Evolutionary conservation across 2,888 invertebrate genomes (phyloP).

Genomic region (Rotaria sp.): DNA sequence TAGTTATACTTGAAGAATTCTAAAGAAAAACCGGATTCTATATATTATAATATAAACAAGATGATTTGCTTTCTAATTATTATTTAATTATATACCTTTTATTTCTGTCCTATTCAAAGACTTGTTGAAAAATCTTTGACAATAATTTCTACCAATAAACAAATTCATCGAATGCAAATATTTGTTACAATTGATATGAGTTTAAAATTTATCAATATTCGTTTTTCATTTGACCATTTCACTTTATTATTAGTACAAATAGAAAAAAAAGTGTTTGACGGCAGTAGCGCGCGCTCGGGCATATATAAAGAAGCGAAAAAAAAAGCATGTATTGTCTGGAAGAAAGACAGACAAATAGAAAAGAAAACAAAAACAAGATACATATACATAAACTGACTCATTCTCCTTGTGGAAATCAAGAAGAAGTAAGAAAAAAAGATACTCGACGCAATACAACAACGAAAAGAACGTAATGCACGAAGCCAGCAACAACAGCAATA

Average conservation of each 20-base stretch:
- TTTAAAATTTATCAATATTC: not conserved
- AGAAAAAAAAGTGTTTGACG: not conserved
- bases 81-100: too few species aligned
- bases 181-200: too few species aligned
- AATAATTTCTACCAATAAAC: too few species aligned
- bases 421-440: not conserved
- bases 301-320: not conserved
- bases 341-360: not conserved
- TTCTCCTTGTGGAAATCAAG: conserved; percentile 17
- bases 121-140: too few species aligned
- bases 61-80: too few species aligned
- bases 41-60: too few species aligned
- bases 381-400: not conserved
- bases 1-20: too few species aligned
- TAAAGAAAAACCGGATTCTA: too few species aligned
- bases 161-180: too few species aligned
- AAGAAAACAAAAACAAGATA: not conserved
- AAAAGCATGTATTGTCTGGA: conserved; percentile 5
- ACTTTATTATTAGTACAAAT: conserved; percentile 20
- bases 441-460: not conserved
- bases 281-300: not conserved
- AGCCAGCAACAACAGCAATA: not conserved
- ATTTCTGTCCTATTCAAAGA: too few species aligned
- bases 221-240: conserved; percentile 7
- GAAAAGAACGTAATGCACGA: not conserved